phyloP scores from a whole-genome alignment of 92 coral and sea anemone genomes.

The Hydrozoanthus gracilis region DNA sequence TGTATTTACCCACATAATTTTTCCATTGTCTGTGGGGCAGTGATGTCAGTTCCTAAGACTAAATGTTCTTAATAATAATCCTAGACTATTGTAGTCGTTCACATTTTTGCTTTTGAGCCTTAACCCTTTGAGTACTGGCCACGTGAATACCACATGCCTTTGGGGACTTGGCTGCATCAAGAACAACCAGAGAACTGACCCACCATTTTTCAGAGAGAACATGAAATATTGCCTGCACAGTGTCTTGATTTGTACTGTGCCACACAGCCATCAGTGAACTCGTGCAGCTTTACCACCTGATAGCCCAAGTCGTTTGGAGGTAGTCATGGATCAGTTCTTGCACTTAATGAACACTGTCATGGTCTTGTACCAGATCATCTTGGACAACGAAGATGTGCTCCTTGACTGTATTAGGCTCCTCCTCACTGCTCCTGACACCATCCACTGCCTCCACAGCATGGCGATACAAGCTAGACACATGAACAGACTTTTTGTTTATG shows the following conservation, averaged over 20 bases:
- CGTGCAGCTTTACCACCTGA: constrained; percentile 27
- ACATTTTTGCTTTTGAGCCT: too few species aligned
- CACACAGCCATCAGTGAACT: constrained; percentile 48
- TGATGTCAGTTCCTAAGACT: too few species aligned
- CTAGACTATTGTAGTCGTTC: too few species aligned
- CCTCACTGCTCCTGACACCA: constrained; percentile 50
- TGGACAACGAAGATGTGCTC: constrained; percentile 48
- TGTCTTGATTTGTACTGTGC: constrained; percentile 48
- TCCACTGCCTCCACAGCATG: constrained; percentile 52
- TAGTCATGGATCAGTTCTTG: constrained; percentile 31
- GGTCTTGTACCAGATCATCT: background rate
- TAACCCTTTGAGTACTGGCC: too few species aligned
- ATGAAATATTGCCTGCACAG: constrained; percentile 39
- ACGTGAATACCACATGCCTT: too few species aligned
- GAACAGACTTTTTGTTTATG: constrained; percentile 7
- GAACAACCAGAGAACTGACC: background rate
- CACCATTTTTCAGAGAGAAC: background rate
- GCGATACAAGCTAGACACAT: constrained; percentile 55
- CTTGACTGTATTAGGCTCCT: constrained; percentile 42
- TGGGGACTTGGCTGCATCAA: background rate
- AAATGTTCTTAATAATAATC: too few species aligned
- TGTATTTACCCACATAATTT: too few species aligned
- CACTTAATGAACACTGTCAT: too few species aligned
- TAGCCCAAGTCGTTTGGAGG: background rate
- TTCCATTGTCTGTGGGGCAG: too few species aligned